phyloP scores from a whole-genome alignment of 2,888 invertebrate genomes.

The Abrostola triplasia region DNA sequence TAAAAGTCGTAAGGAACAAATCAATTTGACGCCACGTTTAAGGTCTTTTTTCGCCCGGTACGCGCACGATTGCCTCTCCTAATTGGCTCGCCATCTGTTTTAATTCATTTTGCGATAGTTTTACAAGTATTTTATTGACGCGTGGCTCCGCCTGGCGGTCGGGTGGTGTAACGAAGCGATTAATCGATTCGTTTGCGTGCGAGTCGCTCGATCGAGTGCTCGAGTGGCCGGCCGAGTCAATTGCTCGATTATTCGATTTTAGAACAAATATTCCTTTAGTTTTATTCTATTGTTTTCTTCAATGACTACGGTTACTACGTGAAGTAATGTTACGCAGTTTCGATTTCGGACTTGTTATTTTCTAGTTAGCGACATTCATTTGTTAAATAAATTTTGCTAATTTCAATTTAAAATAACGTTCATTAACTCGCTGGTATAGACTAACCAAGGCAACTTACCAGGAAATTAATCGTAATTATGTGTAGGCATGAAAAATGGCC shows the following conservation, averaged over 20 bases:
- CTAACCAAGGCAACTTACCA: conserved; percentile 39
- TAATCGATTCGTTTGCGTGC: conserved; percentile 87
- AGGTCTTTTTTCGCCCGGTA: conserved; percentile 83
- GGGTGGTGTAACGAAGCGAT: conserved; percentile 81
- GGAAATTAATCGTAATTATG: conserved; percentile 49
- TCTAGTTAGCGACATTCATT: conserved; percentile 19
- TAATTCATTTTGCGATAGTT: conserved; percentile 88
- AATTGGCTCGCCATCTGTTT: conserved; percentile 88
- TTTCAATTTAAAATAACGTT: conserved; percentile 24
- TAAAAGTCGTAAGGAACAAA: conserved; percentile 61
- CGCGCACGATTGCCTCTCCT: conserved; percentile 87
- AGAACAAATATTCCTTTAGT: conserved; percentile 69
- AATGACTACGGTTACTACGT: conserved; percentile 35
- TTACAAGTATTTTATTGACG: conserved; percentile 88
- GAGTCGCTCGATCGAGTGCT: conserved; percentile 76
- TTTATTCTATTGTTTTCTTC: conserved; percentile 63
- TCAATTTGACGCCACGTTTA: conserved; percentile 61
- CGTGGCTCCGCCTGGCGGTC: conserved; percentile 85
- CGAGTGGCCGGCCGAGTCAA: conserved; percentile 69
- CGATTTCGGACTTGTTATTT: conserved; percentile 30
- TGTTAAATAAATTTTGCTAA: conserved; percentile 9
- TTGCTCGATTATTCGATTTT: conserved; percentile 75
- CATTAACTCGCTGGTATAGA: conserved; percentile 30
- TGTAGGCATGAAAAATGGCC: conserved; percentile 52
- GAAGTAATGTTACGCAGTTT: conserved; percentile 39